A percentile compares a stretch with the other conserved stretches of the same genome.
phyloP scores from a whole-genome alignment of 2,113 vertebrate genomes.

The Oenanthe oenanthe region DNA sequence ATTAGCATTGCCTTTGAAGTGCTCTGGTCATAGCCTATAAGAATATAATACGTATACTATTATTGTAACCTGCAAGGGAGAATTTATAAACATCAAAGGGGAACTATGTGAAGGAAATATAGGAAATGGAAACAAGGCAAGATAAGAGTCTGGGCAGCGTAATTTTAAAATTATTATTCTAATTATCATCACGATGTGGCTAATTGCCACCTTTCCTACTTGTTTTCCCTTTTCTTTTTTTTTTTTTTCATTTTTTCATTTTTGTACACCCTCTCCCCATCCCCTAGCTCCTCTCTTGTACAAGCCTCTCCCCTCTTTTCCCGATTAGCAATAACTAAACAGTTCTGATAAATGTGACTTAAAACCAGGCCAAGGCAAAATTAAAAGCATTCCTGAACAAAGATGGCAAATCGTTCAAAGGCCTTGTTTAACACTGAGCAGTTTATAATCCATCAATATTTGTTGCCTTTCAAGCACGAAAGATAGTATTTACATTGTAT shows the following conservation, averaged over 20 bases:
- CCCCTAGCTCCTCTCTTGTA: neutral
- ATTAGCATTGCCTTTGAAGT: conserved; percentile 76
- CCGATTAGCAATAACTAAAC: conserved; percentile 31
- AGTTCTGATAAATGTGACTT: conserved; percentile 57
- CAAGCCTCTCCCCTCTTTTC: neutral
- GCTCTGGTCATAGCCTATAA: conserved; percentile 64
- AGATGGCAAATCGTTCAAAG: conserved; percentile 70
- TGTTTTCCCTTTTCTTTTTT: neutral
- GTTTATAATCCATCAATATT: conserved; percentile 75
- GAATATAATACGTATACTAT: conserved; percentile 69
- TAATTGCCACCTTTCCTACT: conserved; percentile 25
- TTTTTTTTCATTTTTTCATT: neutral
- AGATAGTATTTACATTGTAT: conserved; percentile 78
- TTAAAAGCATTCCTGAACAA: conserved; percentile 72
- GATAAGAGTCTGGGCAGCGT: conserved; percentile 30
- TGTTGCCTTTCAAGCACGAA: conserved; percentile 71
- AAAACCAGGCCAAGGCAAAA: conserved; percentile 59
- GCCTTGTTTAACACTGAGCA: conserved; percentile 69
- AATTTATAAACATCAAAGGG: conserved; percentile 74
- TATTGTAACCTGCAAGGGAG: conserved; percentile 70
- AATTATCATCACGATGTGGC: neutral
- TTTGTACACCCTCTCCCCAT: neutral
- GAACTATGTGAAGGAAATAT: conserved; percentile 53
- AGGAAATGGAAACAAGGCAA: conserved; percentile 71
- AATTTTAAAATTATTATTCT: conserved; percentile 52